phyloP scores from a whole-genome alignment of 2,888 invertebrate genomes.

The Chloromyia formosa region DNA sequence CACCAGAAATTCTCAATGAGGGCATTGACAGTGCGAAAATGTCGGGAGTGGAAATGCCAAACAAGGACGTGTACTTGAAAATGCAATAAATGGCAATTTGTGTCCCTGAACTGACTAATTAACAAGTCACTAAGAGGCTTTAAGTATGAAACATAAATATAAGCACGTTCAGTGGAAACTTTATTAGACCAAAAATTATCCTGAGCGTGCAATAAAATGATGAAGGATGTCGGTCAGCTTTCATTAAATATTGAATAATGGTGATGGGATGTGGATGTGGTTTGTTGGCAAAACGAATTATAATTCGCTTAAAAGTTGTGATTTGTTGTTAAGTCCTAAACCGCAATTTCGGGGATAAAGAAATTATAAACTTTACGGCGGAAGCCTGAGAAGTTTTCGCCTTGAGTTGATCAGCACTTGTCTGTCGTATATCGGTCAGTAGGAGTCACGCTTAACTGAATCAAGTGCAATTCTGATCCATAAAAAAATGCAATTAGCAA shows the following conservation, averaged over 20 bases:
- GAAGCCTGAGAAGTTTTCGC: too few species aligned
- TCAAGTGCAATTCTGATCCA: too few species aligned
- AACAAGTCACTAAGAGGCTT: background rate
- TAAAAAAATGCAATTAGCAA: too few species aligned
- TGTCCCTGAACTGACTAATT: background rate
- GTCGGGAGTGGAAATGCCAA: background rate
- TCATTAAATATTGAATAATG: background rate
- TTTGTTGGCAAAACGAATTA: too few species aligned
- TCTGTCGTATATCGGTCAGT: too few species aligned
- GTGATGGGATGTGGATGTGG: background rate
- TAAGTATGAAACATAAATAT: background rate
- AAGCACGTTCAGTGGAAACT: background rate
- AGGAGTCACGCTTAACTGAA: too few species aligned
- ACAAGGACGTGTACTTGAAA: constrained; percentile 4
- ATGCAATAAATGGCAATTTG: constrained; percentile 17
- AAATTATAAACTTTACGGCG: too few species aligned
- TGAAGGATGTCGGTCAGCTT: background rate
- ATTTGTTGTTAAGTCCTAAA: too few species aligned
- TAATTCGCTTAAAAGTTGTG: too few species aligned
- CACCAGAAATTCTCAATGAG: background rate
- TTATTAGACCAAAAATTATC: background rate
- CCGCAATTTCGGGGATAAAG: too few species aligned
- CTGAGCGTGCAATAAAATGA: constrained; percentile 3
- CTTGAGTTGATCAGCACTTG: too few species aligned
- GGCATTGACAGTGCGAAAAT: too few species aligned